Evolutionary conservation across 2,113 vertebrate species (phyloP).

Genomic region (Oryzias celebensis): DNA sequence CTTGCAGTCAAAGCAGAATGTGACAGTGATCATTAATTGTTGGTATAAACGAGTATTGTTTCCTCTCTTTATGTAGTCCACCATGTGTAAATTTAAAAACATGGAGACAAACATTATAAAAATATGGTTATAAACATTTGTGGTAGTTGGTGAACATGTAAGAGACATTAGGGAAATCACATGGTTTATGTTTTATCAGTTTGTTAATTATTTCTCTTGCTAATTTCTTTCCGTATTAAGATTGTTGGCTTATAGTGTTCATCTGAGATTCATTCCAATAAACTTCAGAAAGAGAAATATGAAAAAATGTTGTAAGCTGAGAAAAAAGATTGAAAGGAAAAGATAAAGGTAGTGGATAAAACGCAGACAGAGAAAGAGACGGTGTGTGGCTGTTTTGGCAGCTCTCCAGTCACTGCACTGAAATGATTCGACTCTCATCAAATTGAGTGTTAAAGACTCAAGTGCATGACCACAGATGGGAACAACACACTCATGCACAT

Average conservation of each 20-base stretch:
- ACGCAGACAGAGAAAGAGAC: neutral
- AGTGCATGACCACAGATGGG: slow-evolving; percentile 17
- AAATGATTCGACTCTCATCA: slow-evolving; percentile 45
- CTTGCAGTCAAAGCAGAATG: slow-evolving; percentile 9
- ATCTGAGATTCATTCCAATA: slow-evolving; percentile 58
- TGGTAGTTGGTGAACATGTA: slow-evolving; percentile 38
- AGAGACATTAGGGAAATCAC: slow-evolving; percentile 64
- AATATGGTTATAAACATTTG: slow-evolving; percentile 11
- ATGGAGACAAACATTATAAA: neutral
- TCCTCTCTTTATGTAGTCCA: slow-evolving; percentile 2
- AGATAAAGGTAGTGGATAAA: slow-evolving; percentile 16
- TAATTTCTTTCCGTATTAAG: slow-evolving; percentile 58
- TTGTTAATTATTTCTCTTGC: slow-evolving; percentile 60
- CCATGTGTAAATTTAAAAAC: neutral
- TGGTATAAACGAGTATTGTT: neutral
- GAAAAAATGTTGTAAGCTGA: slow-evolving; percentile 8
- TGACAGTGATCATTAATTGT: neutral
- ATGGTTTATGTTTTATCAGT: slow-evolving; percentile 48
- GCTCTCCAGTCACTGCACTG: slow-evolving; percentile 31
- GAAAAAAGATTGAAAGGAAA: slow-evolving; percentile 6
- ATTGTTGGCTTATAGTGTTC: slow-evolving; percentile 44
- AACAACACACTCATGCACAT: neutral
- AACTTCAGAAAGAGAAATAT: slow-evolving; percentile 21
- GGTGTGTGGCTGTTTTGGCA: slow-evolving; percentile 12
- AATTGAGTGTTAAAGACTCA: slow-evolving; percentile 54